Conservation (phyloP, 2,113 vertebrate species). For the Zootoca vivipara region DNA sequence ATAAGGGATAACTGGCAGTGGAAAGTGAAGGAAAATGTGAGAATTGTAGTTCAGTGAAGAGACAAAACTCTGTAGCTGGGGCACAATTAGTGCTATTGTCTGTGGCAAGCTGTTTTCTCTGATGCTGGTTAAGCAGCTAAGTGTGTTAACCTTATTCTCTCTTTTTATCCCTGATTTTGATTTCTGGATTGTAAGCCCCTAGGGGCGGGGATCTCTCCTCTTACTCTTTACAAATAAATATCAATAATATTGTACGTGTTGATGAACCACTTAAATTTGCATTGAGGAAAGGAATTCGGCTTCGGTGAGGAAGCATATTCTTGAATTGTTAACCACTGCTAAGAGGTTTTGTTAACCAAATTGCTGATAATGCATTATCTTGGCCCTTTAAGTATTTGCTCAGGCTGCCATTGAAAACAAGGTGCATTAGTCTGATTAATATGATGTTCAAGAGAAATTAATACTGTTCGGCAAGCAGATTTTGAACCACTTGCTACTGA, state of each 20-base stretch:
- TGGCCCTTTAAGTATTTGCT: neutral
- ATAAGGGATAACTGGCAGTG: neutral
- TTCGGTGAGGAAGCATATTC: neutral
- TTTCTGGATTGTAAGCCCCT: neutral
- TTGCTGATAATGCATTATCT: too few relatives aligned
- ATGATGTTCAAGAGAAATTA: neutral
- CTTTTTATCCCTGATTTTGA: neutral
- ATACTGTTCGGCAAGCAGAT: neutral
- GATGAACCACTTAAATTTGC: neutral
- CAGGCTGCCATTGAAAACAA: neutral
- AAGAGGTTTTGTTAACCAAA: too few relatives aligned
- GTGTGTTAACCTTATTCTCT: too few relatives aligned
- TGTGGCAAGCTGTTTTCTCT: too few relatives aligned
- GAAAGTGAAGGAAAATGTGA: neutral
- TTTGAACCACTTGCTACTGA: neutral
- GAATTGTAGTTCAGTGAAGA: neutral
- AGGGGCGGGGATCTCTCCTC: neutral
- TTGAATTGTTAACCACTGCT: neutral
- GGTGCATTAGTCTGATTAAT: neutral
- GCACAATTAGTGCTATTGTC: too few relatives aligned
- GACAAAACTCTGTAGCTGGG: too few relatives aligned
- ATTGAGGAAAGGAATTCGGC: neutral
- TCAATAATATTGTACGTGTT: neutral
- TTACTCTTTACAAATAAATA: too few relatives aligned
- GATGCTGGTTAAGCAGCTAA: too few relatives aligned